A percentile compares a stretch with the other conserved stretches of the same genome.
phyloP scores from a whole-genome alignment of 2,888 invertebrate species.

The Aleiodes leptofemur region DNA sequence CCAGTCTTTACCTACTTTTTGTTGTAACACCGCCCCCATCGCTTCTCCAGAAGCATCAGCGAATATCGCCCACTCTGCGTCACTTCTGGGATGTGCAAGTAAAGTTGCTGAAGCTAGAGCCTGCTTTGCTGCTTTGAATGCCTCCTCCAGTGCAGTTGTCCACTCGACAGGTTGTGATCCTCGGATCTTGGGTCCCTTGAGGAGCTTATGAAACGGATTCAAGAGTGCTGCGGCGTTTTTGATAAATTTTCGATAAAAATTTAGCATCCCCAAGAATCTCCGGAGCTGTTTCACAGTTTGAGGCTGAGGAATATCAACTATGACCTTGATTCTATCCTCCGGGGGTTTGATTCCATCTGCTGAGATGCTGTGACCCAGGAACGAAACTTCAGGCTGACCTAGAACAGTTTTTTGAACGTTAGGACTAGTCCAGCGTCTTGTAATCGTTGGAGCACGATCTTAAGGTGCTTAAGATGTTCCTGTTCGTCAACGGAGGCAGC shows the following conservation, averaged over 20 bases:
- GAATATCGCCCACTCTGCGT: constrained; percentile 6
- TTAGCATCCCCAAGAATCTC: constrained; percentile 55
- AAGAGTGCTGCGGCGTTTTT: constrained; percentile 45
- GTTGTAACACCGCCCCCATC: constrained; percentile 3
- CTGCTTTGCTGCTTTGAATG: constrained; percentile 33
- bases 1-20: neutral
- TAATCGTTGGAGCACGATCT: constrained; percentile 49
- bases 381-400: constrained; percentile 40
- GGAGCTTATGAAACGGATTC: constrained; percentile 31
- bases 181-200: constrained; percentile 39
- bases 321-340: constrained; percentile 47
- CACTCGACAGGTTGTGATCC: constrained; percentile 46
- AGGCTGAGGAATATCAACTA: constrained; percentile 40
- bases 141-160: constrained; percentile 35
- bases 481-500: constrained; percentile 46
- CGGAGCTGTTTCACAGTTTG: constrained; percentile 45
- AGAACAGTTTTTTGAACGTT: constrained; percentile 58
- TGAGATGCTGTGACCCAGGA: constrained; percentile 49
- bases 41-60: constrained; percentile 40
- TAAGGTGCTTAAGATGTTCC: constrained; percentile 51
- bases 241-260: constrained; percentile 56
- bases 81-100: constrained; percentile 29
- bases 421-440: constrained; percentile 53
- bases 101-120: constrained; percentile 13
- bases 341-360: constrained; percentile 44